phyloP scores from a whole-genome alignment of 2,888 invertebrate genomes.

The Nomada fucata region DNA sequence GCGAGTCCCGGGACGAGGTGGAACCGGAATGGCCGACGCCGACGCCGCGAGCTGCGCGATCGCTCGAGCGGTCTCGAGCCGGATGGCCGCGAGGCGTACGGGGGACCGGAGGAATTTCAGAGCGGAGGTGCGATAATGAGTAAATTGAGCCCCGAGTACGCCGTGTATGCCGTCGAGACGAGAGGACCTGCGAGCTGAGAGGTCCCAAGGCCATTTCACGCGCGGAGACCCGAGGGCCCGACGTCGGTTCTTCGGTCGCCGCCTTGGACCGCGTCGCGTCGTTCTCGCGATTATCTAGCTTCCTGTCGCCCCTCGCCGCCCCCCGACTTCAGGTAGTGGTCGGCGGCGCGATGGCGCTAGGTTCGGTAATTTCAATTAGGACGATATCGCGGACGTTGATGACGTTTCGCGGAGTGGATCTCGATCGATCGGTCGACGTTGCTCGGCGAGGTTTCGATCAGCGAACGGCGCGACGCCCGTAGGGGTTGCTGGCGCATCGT shows the following conservation, averaged over 20 bases:
- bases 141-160: conserved; percentile 67
- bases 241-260: conserved; percentile 33
- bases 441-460: too few species aligned
- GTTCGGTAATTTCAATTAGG: too few species aligned
- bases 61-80: conserved; percentile 13
- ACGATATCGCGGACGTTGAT: too few species aligned
- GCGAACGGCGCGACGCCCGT: too few species aligned
- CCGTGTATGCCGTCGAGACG: conserved; percentile 52
- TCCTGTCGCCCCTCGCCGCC: conserved; percentile 42
- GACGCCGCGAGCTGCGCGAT: conserved; percentile 27
- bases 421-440: too few species aligned
- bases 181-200: conserved; percentile 58
- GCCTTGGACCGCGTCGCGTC: neutral
- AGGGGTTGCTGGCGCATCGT: too few species aligned
- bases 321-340: conserved; percentile 14
- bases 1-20: neutral
- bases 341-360: conserved; percentile 6
- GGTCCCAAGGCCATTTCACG: conserved; percentile 59
- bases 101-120: conserved; percentile 63
- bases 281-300: conserved; percentile 49
- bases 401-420: too few species aligned
- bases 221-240: conserved; percentile 20
- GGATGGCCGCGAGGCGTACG: conserved; percentile 37
- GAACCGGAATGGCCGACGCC: conserved; percentile 55
- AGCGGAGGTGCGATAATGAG: conserved; percentile 76